Evolutionary conservation across 2,797 vertebrate genomes (phyloP), one percentile per base, ranked within the genome.

Genomic region (Sebastolobus altivelis): DNA sequence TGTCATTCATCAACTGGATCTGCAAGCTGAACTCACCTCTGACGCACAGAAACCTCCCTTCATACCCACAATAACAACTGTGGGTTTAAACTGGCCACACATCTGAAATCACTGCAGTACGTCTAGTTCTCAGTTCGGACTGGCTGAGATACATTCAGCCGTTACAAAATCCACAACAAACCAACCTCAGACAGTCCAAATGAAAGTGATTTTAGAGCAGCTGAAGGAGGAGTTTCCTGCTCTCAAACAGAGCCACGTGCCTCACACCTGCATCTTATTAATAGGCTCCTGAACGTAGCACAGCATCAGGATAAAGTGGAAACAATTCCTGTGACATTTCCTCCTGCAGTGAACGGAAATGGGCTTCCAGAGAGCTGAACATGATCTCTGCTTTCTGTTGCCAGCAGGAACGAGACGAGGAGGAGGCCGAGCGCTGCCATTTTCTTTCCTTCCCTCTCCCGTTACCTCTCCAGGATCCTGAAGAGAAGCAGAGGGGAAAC

Each of bases 231-330:
- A 25, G 49, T 13, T 55, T 60, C 52, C 66, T 65, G 60, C 27
- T 12, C 10, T 27, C 59, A 49, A 8, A 56, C 65, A 4, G 25
- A 61, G 59, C 54, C 81, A 67, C 46, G 25, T 22, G 66, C 61
- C 67, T 63, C 49, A 54, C 66, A 80, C 72, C 72, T 76, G 67
- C 61, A 33, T 33, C 67, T 56, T 40, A 84, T 76, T 76, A 84
- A 76, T 38, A 77, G 46, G 25, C 29, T 8, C 16, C 7, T 4
- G 29, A 61, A 60, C 3, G 10, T 1, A 14, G 54, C n/a, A 0
- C 46, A 3, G 18, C 27, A 22, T 75, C 72, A 20, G 67, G 68
- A 52, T 7, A 1, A 10, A 70, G 65, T 27, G 82, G 78, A 77
- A 52, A 54, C 33, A 43, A 65, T 70, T 20, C 69, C 49, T 60